Evolutionary conservation across 23 tunicate species (phyloP).

Genomic region (Trididemnum nubilum): DNA sequence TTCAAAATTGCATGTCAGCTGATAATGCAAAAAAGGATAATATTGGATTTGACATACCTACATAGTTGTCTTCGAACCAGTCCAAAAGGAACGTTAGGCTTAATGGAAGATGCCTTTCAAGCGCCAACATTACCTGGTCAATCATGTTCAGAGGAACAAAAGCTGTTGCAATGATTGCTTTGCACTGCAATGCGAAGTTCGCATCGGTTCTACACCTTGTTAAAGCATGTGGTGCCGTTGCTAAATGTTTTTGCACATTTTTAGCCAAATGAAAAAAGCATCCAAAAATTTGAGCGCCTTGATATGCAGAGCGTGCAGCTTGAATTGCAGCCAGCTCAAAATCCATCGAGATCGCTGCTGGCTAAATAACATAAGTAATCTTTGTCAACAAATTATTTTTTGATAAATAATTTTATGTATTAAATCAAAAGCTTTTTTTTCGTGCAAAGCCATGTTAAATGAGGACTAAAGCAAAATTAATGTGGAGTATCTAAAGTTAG

Average conservation of each 20-base stretch:
- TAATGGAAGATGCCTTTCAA: neutral
- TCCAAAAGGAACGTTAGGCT: conserved; percentile 4
- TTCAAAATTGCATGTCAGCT: too few relatives aligned
- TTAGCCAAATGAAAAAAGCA: neutral
- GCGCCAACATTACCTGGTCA: neutral
- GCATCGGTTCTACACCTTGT: conserved; percentile 13
- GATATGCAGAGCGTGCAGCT: neutral
- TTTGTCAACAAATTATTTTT: too few relatives aligned
- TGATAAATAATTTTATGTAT: too few relatives aligned
- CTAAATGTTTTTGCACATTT: neutral
- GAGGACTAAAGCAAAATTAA: too few relatives aligned
- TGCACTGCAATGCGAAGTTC: conserved; percentile 12
- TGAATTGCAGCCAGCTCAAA: neutral
- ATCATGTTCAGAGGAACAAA: neutral
- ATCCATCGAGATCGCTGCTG: neutral
- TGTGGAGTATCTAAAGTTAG: too few relatives aligned
- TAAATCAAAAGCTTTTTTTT: too few relatives aligned
- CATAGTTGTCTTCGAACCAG: conserved; percentile 34
- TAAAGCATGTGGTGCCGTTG: neutral
- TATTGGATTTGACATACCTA: conserved; percentile 7
- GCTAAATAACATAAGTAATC: neutral
- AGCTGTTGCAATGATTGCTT: conserved; percentile 15
- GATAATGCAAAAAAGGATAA: too few relatives aligned
- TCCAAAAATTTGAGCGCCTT: neutral
- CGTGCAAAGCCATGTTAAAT: too few relatives aligned